Conservation (phyloP, 2,797 vertebrate genomes). For the Ctenopoma multispine region DNA sequence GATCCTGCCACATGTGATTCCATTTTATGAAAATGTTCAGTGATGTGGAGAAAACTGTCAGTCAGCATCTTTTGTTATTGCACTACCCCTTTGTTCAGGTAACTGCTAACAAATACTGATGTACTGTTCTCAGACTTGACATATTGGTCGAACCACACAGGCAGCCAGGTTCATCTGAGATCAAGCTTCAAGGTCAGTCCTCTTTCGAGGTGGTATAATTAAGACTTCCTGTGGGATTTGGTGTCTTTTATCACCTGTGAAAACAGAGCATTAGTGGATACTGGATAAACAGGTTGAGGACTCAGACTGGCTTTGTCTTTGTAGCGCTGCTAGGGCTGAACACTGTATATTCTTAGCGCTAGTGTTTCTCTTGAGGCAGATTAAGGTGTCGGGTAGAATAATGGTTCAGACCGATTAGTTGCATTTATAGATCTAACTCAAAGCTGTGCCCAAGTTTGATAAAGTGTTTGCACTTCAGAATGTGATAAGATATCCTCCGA, state of each 20-base stretch:
- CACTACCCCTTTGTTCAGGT: constrained; percentile 31
- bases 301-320: constrained; percentile 73
- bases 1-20: constrained; percentile 35
- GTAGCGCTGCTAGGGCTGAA: constrained; percentile 47
- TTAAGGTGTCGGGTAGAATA: constrained; percentile 78
- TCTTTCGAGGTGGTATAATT: constrained; percentile 64
- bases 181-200: constrained; percentile 48
- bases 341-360: constrained; percentile 74
- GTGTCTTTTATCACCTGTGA: constrained; percentile 69
- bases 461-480: constrained; percentile 30
- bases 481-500: background rate
- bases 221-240: constrained; percentile 70
- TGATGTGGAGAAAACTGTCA: constrained; percentile 47
- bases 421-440: constrained; percentile 34
- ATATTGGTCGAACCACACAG: constrained; percentile 12
- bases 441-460: constrained; percentile 31
- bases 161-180: constrained; percentile 26
- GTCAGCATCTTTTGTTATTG: constrained; percentile 30
- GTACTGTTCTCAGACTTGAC: constrained; percentile 36
- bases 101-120: constrained; percentile 33
- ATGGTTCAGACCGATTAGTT: constrained; percentile 67
- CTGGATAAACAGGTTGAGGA: constrained; percentile 78
- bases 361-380: constrained; percentile 73
- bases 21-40: constrained; percentile 32
- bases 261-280: constrained; percentile 70